Conservation (phyloP, 2,888 invertebrate species). For the Dicyrtoma fusca region DNA sequence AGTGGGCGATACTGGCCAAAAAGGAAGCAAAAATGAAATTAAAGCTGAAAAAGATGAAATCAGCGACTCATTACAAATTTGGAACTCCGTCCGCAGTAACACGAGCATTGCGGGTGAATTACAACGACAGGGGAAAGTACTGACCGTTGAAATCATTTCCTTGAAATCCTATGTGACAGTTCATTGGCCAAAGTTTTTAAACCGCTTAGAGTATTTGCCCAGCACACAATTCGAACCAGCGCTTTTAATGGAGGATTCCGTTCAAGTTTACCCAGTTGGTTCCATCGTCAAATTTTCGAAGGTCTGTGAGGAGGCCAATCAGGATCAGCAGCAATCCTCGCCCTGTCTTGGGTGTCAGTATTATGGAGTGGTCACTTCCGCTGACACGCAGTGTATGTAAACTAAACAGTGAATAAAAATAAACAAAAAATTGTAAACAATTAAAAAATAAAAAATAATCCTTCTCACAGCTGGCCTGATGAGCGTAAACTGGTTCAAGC, state of each 20-base stretch:
- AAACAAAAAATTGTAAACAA: not conserved
- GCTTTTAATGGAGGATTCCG: not conserved
- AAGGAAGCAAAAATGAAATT: too few species aligned
- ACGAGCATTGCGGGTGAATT: not conserved
- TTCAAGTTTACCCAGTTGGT: not conserved
- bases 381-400: not conserved
- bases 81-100: not conserved
- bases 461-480: not conserved
- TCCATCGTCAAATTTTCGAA: not conserved
- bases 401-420: too few species aligned
- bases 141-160: not conserved
- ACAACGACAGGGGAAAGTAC: not conserved
- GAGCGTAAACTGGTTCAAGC: constrained; percentile 8
- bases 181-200: not conserved
- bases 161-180: not conserved
- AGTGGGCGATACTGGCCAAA: too few species aligned
- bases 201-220: not conserved
- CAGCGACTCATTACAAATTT: not conserved
- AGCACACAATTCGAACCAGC: not conserved
- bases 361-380: not conserved
- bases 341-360: not conserved
- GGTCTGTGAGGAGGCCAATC: not conserved
- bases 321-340: not conserved
- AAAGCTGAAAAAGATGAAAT: too few species aligned
- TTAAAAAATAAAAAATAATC: not conserved